Evolutionary conservation across 2,113 vertebrate species (phyloP), one percentile per base, ranked within the genome.

Genomic region (Lophius piscatorius): DNA sequence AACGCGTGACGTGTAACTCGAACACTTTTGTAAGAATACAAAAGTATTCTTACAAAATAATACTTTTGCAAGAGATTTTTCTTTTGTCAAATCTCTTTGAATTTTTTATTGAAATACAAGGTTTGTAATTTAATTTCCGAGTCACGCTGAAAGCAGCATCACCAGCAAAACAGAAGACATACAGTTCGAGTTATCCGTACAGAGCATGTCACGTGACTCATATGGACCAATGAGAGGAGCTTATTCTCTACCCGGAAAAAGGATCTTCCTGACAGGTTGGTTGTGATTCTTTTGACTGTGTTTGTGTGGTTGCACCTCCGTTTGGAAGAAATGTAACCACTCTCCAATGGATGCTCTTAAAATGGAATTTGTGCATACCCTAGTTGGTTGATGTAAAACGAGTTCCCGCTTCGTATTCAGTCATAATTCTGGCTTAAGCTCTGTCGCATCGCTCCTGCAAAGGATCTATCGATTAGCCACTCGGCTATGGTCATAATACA

Each of bases 191-290:
- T 13, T 4, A 4, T 2, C 29, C 44, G 2, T 55, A 46, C 2
- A 4, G 20, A 14, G 6, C 4, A 31, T 17, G 3, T 60, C 85
- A 89, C 82, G 18, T 82, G 83, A 4, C 46, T 0, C 0, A 1
- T 9, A 31, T 2, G 38, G 57, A 38, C 91, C 89, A 92, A 90
- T 87, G 40, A 80, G n/a, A 59, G 22, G 22, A 46, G 56, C 21
- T 11, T 21, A 7, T 48, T 16, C 24, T 39, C 6, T 47, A 87
- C 85, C 87, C 87, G 91, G 88, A 92, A 91, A n/a, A 34, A 54
- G 63, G 66, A 48, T 60, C 78, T 68, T 62, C 39, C 33, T 49
- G 63, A 60, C 77, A 87, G 81, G 76, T 87, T 28, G 6, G 86
- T 78, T 44, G 46, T 63, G 63, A 39, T 74, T 70, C 54, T 57